Evolutionary conservation across 2,888 invertebrate species (phyloP).

Genomic region (Drosophila ochracea): DNA sequence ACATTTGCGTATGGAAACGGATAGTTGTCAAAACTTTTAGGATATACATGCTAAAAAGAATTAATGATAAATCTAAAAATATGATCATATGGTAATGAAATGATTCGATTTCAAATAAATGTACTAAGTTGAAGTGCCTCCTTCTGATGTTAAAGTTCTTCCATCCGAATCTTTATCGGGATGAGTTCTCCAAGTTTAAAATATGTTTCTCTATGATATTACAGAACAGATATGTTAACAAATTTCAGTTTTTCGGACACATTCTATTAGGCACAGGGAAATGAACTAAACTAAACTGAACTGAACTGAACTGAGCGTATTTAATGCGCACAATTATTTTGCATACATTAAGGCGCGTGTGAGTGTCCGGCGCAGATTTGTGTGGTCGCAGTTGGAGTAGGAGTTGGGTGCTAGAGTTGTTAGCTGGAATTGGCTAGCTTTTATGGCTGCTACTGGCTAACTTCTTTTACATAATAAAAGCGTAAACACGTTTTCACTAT

Average conservation of each 20-base stretch:
- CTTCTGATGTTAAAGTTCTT: not conserved
- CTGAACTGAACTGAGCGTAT: constrained; percentile 44
- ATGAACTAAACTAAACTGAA: constrained; percentile 8
- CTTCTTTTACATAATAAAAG: constrained; percentile 77
- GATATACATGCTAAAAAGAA: not conserved
- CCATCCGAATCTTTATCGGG: not conserved
- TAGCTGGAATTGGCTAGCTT: constrained; percentile 38
- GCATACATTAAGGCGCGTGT: constrained; percentile 67
- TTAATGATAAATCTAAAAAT: not conserved
- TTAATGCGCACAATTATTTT: constrained; percentile 78
- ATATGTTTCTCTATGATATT: not conserved
- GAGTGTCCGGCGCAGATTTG: constrained; percentile 52
- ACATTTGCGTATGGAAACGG: not conserved
- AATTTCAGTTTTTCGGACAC: not conserved
- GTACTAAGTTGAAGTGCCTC: not conserved
- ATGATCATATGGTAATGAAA: not conserved
- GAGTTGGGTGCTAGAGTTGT: not conserved
- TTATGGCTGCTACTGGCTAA: constrained; percentile 30
- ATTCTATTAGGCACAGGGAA: not conserved
- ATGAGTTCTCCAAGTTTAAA: not conserved
- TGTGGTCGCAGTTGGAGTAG: constrained; percentile 18
- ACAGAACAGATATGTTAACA: not conserved
- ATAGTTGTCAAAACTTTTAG: not conserved
- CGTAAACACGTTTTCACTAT: constrained; percentile 80
- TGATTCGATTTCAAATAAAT: not conserved